These are phyloP conservation scores for Fringilla coelebs DNA, from an alignment of 2,797 vertebrate species.

Conservation along the genomic window DNA sequence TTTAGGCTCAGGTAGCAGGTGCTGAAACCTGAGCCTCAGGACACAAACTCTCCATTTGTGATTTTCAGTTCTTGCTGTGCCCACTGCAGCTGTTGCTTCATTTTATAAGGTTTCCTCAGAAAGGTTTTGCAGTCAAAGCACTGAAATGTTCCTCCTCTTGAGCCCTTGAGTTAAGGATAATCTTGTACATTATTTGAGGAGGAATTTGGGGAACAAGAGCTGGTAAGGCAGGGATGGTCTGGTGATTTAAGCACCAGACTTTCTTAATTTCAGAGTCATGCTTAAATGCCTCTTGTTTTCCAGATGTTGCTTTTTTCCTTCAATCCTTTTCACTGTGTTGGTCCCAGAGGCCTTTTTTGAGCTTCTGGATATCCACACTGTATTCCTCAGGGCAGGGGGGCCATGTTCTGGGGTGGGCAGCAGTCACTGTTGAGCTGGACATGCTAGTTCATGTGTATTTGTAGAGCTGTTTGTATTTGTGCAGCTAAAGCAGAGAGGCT, in stretches of 20 bases:
- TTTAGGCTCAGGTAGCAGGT: background rate
- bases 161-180: background rate
- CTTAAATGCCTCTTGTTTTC: background rate
- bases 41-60: background rate
- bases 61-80: background rate
- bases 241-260: background rate
- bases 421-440: background rate
- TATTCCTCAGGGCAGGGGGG: background rate
- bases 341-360: background rate
- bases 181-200: background rate
- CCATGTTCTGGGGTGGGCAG: background rate
- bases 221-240: background rate
- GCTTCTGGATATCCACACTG: background rate
- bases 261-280: background rate
- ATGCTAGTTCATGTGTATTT: background rate
- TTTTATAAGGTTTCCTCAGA: background rate
- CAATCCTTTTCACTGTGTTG: background rate
- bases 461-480: background rate
- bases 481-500: background rate
- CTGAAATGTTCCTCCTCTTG: background rate
- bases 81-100: background rate
- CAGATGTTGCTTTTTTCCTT: conserved; percentile 9
- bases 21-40: background rate
- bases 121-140: background rate
- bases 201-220: background rate